These are phyloP conservation scores for Lagopus leucura DNA, from an alignment of 2,113 vertebrate species.

Conservation along the genomic window DNA sequence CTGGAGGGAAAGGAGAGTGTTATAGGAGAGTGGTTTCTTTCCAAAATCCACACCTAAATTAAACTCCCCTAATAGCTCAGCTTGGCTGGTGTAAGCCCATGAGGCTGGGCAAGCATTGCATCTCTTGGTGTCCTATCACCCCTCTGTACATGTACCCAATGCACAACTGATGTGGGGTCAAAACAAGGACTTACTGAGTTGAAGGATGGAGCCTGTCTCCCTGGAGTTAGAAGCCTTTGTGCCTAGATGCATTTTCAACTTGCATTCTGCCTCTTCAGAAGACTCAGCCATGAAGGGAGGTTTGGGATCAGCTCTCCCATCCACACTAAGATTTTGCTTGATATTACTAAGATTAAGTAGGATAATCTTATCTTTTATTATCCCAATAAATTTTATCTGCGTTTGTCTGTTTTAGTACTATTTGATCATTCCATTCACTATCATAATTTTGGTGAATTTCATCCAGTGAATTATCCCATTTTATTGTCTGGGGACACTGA, in stretches of 20 bases:
- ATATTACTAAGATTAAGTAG: background rate
- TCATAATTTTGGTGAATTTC: background rate
- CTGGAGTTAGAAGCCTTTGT: background rate
- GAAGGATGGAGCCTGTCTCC: slow-evolving; percentile 32
- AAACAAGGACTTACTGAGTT: slow-evolving; percentile 55
- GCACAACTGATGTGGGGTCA: rapidly evolving
- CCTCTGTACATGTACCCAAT: background rate
- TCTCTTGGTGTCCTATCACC: background rate
- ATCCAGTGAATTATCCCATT: background rate
- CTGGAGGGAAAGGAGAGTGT: background rate
- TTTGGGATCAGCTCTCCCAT: background rate
- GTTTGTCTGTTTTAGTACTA: background rate
- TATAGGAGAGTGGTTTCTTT: background rate
- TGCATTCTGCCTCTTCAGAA: background rate
- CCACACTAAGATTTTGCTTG: background rate
- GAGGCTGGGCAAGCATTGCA: background rate
- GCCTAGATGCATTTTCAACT: slow-evolving; percentile 37
- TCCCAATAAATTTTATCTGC: background rate
- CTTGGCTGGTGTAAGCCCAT: rapidly evolving
- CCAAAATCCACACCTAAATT: background rate
- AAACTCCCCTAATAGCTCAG: background rate
- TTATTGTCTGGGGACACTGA: background rate
- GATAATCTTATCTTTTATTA: background rate
- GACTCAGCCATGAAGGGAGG: slow-evolving; percentile 26
- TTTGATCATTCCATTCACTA: background rate